Conservation (phyloP, 2,888 invertebrate genomes). For the Formica aserva region DNA sequence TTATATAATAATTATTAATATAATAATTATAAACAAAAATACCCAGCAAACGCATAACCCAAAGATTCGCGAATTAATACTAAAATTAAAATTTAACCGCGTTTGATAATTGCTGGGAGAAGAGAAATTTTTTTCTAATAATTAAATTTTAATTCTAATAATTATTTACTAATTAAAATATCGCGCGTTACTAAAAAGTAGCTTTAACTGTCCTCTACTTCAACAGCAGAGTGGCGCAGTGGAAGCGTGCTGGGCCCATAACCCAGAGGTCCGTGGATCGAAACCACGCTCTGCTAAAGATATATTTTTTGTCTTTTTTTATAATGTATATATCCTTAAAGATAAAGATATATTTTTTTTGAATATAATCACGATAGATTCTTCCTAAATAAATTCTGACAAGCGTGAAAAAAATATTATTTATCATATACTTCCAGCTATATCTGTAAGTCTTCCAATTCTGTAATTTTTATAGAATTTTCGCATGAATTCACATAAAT, state of each 20-base stretch:
- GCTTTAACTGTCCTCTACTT: background rate
- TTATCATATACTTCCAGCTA: background rate
- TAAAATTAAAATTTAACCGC: constrained; percentile 63
- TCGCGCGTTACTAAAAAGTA: background rate
- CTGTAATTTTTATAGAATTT: background rate
- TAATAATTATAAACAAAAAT: constrained; percentile 67
- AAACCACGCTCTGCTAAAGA: constrained; percentile 82
- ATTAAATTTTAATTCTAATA: background rate
- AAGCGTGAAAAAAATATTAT: background rate
- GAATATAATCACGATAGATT: background rate
- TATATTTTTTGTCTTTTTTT: constrained; percentile 49
- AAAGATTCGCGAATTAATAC: constrained; percentile 81
- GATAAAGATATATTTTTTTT: background rate
- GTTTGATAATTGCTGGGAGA: constrained; percentile 74
- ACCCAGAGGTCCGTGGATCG: constrained; percentile 84
- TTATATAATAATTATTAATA: too few species aligned
- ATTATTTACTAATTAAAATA: background rate
- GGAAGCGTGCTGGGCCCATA: constrained; percentile 84
- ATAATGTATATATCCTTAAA: background rate
- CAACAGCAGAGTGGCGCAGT: constrained; percentile 83
- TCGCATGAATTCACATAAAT: background rate
- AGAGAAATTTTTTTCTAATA: too few species aligned
- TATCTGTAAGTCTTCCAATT: background rate
- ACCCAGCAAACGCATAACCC: constrained; percentile 82
- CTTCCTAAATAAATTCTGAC: background rate